phyloP scores from a whole-genome alignment of 2,888 invertebrate genomes.

The Biston stratarius region DNA sequence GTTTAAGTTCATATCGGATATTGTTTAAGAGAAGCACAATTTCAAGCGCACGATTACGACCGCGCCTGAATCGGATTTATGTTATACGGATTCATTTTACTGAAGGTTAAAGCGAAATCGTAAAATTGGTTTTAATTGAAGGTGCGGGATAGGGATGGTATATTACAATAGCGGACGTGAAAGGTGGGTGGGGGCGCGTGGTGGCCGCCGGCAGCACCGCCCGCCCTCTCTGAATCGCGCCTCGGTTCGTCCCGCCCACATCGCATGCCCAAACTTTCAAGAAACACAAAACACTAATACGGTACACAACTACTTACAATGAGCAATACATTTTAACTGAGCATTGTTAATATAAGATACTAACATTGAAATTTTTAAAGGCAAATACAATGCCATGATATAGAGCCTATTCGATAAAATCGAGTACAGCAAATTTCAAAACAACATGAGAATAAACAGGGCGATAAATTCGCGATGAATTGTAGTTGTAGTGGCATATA shows the following conservation, averaged over 20 bases:
- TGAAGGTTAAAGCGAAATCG: constrained; percentile 62
- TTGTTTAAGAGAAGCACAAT: constrained; percentile 45
- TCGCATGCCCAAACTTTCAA: constrained; percentile 49
- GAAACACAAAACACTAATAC: constrained; percentile 22
- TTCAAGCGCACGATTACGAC: constrained; percentile 59
- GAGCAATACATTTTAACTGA: constrained; percentile 15
- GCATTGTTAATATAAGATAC: constrained; percentile 4
- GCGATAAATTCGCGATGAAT: constrained; percentile 32
- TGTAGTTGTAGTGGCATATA: constrained; percentile 30
- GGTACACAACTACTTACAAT: constrained; percentile 25
- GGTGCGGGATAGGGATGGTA: constrained; percentile 58
- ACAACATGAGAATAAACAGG: constrained; percentile 31
- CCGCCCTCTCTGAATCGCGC: constrained; percentile 68
- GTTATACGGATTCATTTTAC: constrained; percentile 64
- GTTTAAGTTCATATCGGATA: constrained; percentile 41
- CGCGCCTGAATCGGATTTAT: constrained; percentile 61
- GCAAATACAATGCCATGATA: constrained; percentile 8
- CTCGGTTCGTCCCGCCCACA: constrained; percentile 59
- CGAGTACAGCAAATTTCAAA: constrained; percentile 23
- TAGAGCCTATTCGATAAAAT: constrained; percentile 23
- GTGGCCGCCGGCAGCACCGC: constrained; percentile 73
- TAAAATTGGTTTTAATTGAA: constrained; percentile 77
- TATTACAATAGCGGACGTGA: constrained; percentile 72
- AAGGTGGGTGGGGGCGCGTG: constrained; percentile 73
- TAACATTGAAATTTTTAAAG: neutral